Base-by-base conservation (phyloP, 2,888 invertebrate species). In the Tachina grossa region DNA sequence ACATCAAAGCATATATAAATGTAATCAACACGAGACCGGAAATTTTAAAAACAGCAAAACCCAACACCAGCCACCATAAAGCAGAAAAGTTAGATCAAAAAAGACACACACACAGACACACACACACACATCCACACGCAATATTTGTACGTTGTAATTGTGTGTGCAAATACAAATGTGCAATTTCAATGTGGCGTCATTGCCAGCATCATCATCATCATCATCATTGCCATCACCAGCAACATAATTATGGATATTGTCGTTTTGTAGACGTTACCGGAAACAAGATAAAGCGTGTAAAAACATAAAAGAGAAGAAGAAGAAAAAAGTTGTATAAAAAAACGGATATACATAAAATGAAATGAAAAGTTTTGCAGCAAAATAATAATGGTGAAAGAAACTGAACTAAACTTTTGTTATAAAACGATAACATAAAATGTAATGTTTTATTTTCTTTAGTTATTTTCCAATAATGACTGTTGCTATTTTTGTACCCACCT, bases 11-110 rank as follows among this genome's bases (percentile, higher is more conserved):
- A 61, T 31, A 43, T 88, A 59, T 79, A 83, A 83, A 83, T 83
- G 72, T 80, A 85, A 85, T 83, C 85, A 89, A 90, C 91, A 91
- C 90, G 90, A 91, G 90, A 89, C 89, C 90, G 90, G 90, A 91
- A 90, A 89, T 90, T 89, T 90, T 89, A 88, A 89, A 89, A 88
- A 89, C 88, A 75, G 74, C 84, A 83, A 6, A 31, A 31, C 79
- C 80, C 79, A 79, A 82, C 84, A 86, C 71, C 78, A 85, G 78
- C 65, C 57, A 66, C 4, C 61, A 78, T 61, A 71, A 77, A 68
- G 49, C 16, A 47, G 53, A 53, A 69, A 55, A 51, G 53, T 45
- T 43, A 22, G 47, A 72, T 39, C 13, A 66, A 45, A 65, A 71
- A 59, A 49, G 74, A 31, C 31, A 31, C 31, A 31, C 31, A 6